A percentile compares a stretch with the other conserved stretches of the same genome.
phyloP scores from a whole-genome alignment of 2,113 vertebrate genomes.

The Aegithalos caudatus region DNA sequence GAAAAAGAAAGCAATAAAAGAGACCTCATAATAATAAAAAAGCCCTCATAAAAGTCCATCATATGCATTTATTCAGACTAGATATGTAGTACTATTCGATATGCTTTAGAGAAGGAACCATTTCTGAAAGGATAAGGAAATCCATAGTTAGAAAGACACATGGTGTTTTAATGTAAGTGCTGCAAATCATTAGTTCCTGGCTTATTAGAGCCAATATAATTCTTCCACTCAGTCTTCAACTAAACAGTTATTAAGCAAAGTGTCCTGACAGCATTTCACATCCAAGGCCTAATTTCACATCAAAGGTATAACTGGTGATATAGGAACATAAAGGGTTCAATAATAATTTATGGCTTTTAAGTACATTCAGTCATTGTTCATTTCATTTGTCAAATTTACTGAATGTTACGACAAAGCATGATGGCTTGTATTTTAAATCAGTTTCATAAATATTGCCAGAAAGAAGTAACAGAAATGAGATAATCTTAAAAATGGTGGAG shows the following conservation, averaged over 20 bases:
- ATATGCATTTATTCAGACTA: not conserved
- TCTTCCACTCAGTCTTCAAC: not conserved
- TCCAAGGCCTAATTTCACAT: not conserved
- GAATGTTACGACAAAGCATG: not conserved
- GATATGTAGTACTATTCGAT: not conserved
- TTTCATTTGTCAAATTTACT: not conserved
- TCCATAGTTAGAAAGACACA: not conserved
- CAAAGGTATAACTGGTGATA: not conserved
- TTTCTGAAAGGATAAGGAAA: not conserved
- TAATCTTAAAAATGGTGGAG: not conserved
- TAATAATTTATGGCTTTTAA: not conserved
- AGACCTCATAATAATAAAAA: slow-evolving; percentile 16
- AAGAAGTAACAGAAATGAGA: not conserved
- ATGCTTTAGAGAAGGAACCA: not conserved
- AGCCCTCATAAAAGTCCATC: slow-evolving; percentile 3
- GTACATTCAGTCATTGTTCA: not conserved
- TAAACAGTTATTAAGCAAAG: not conserved
- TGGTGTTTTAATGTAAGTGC: not conserved
- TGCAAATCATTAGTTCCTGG: not conserved
- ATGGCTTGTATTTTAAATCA: not conserved
- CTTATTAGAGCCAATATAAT: not conserved
- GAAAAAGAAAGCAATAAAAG: not conserved
- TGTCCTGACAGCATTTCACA: not conserved
- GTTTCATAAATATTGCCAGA: not conserved
- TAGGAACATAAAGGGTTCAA: not conserved